Percentiles rank a stretch among this genome's conserved stretches.
These are phyloP conservation scores for Holcopasites calliopsidis DNA, from an alignment of 1,140 invertebrate species.

Conservation along the genomic window DNA sequence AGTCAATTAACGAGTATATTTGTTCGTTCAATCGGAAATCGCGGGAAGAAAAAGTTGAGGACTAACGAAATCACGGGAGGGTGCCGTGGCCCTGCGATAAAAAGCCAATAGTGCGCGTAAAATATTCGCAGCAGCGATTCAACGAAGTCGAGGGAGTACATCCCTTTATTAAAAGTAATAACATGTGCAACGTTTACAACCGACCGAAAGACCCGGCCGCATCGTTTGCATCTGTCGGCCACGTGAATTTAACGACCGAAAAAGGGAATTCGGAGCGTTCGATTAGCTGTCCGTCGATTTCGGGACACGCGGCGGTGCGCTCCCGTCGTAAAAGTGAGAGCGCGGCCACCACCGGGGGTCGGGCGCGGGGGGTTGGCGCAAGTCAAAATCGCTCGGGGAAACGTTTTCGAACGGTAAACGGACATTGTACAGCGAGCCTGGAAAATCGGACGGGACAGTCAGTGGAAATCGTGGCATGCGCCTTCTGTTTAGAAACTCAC, in stretches of 20 bases:
- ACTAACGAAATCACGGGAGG: too few relatives aligned
- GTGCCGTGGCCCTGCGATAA: too few relatives aligned
- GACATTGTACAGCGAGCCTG: not conserved
- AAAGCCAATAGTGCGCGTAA: not conserved
- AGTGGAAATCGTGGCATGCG: conserved; percentile 62
- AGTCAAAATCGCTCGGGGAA: not conserved
- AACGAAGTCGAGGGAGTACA: not conserved
- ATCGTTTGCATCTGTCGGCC: conserved; percentile 10
- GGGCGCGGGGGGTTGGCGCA: too few relatives aligned
- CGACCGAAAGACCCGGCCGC: not conserved
- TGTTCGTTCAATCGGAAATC: too few relatives aligned
- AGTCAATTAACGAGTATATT: too few relatives aligned
- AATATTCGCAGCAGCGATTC: not conserved
- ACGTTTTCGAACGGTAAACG: not conserved
- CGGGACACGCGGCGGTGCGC: not conserved
- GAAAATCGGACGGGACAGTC: conserved; percentile 55
- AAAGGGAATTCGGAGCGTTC: not conserved
- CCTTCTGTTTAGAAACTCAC: conserved; percentile 77
- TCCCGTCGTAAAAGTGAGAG: conserved; percentile 54
- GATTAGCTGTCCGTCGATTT: conserved; percentile 4
- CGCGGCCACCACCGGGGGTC: not conserved
- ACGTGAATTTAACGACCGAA: conserved; percentile 33
- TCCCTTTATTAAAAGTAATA: conserved; percentile 5
- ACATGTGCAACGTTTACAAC: conserved; percentile 19
- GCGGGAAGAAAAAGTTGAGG: not conserved